Evolutionary conservation across 2,797 vertebrate species (phyloP).

Genomic region (Cygnus olor): DNA sequence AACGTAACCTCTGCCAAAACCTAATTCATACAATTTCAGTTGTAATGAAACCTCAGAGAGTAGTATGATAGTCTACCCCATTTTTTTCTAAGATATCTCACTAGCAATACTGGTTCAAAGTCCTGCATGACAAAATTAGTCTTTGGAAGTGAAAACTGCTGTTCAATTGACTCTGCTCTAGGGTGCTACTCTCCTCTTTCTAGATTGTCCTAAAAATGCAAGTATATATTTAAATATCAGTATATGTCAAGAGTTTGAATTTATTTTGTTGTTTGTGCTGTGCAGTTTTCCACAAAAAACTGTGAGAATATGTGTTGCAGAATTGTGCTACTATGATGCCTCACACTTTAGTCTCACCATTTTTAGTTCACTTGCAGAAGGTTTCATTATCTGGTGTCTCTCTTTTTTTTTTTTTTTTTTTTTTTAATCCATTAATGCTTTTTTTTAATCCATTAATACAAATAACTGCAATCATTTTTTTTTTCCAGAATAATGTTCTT

Average conservation of each 20-base stretch:
- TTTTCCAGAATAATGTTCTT: neutral
- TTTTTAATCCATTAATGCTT: no score
- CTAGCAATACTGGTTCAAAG: neutral
- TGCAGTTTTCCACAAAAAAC: neutral
- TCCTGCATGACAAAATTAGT: neutral
- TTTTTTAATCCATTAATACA: no score
- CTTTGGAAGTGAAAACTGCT: neutral
- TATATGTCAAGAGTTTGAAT: neutral
- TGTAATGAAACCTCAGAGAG: neutral
- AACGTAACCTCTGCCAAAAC: neutral
- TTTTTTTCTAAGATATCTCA: neutral
- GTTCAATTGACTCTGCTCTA: neutral
- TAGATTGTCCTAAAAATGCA: neutral
- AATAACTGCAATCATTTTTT: accelerated
- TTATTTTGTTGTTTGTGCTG: neutral
- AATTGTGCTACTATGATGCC: neutral
- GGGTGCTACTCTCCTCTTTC: neutral
- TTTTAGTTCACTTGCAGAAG: neutral
- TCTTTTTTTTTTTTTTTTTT: neutral
- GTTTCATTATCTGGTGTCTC: neutral
- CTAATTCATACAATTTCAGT: neutral
- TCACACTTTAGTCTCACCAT: neutral
- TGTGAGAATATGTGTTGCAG: neutral
- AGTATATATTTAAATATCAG: neutral
- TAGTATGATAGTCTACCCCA: neutral